Conservation (phyloP, 2,888 invertebrate genomes). For the Geophilus truncorum region DNA sequence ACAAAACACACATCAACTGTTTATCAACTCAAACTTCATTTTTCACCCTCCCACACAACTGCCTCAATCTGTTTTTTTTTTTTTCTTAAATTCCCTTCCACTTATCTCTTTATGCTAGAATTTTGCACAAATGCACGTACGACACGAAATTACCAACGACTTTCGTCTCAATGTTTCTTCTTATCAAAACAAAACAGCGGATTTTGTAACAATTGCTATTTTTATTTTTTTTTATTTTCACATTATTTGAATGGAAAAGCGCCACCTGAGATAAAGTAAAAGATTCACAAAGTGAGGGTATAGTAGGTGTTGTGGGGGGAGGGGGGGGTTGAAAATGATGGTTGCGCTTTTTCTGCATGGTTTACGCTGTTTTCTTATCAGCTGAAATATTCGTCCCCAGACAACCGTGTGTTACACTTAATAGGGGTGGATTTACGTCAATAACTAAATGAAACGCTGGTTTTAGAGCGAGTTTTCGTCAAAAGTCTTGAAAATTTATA, state of each 20-base stretch:
- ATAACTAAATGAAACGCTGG: not conserved
- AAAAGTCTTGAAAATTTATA: not conserved
- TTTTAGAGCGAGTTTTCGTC: not conserved
- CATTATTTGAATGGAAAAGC: not conserved
- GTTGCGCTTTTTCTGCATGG: constrained; percentile 3
- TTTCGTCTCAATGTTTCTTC: not conserved
- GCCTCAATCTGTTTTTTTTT: not conserved
- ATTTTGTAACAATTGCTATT: not conserved
- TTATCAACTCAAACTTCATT: not conserved
- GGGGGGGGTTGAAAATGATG: not conserved
- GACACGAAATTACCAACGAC: not conserved
- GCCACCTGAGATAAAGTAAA: not conserved
- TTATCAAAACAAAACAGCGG: not conserved
- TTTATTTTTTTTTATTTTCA: not conserved
- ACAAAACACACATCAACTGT: no score
- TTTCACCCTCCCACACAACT: not conserved
- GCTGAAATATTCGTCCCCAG: constrained; percentile 8
- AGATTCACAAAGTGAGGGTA: not conserved
- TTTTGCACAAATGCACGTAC: not conserved
- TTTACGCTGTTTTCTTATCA: not conserved
- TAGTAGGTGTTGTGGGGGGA: not conserved
- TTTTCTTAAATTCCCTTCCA: not conserved
- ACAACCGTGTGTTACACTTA: not conserved
- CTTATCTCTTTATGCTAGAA: not conserved
- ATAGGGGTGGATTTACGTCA: not conserved